Conservation (phyloP, 2,888 invertebrate species). For the Odontocerum albicorne region DNA sequence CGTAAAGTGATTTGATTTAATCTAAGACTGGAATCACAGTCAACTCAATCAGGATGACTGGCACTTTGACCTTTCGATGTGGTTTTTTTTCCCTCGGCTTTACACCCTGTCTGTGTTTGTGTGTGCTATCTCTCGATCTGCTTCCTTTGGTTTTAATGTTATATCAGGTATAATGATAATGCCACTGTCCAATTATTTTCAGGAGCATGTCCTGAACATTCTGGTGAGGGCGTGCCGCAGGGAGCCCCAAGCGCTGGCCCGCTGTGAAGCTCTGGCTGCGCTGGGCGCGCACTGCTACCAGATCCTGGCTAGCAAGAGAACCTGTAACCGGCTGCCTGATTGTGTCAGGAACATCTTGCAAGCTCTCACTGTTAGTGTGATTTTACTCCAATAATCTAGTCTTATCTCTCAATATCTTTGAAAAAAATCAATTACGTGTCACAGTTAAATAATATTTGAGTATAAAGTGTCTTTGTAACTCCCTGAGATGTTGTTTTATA, state of each 20-base stretch:
- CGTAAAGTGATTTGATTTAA: too few species aligned
- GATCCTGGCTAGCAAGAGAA: slow-evolving; percentile 45
- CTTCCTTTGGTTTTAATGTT: too few species aligned
- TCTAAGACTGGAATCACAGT: too few species aligned
- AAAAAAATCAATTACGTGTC: too few species aligned
- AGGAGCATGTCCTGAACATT: slow-evolving; percentile 88
- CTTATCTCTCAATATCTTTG: not conserved
- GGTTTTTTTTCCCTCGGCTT: too few species aligned
- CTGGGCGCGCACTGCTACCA: slow-evolving; percentile 63
- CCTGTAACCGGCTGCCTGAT: slow-evolving; percentile 45
- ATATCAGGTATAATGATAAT: too few species aligned
- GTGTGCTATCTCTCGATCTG: too few species aligned
- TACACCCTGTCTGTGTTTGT: too few species aligned
- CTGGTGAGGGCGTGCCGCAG: slow-evolving; percentile 84
- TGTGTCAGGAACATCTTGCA: slow-evolving; percentile 55
- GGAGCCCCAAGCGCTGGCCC: slow-evolving; percentile 85
- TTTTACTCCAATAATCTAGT: not conserved
- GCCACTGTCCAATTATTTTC: too few species aligned
- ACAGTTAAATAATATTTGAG: not conserved
- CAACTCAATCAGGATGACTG: too few species aligned
- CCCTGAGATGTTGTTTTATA: not conserved
- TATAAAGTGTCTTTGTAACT: not conserved
- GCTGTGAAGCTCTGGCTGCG: slow-evolving; percentile 86
- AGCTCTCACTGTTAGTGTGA: slow-evolving; percentile 49
- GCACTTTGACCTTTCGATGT: too few species aligned